Conservation (phyloP, 2,888 invertebrate species). For the Aphelenchoides bicaudatus region DNA sequence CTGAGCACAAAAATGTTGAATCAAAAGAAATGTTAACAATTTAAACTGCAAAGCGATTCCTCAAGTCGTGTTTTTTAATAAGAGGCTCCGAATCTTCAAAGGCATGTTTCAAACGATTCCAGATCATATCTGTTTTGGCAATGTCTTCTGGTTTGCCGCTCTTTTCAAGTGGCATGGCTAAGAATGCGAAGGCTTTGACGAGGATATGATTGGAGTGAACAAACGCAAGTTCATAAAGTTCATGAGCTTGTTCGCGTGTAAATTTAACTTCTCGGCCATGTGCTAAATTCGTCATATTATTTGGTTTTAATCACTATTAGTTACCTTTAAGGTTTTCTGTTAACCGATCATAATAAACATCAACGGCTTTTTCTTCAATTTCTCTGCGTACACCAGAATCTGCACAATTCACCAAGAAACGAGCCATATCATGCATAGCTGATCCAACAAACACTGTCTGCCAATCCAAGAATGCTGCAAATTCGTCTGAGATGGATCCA, state of each 20-base stretch:
- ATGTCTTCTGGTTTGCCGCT: no score
- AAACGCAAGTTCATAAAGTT: not conserved
- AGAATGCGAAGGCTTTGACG: no score
- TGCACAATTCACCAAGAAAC: not conserved
- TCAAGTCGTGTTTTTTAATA: conserved; percentile 2
- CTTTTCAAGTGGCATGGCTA: no score
- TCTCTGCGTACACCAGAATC: not conserved
- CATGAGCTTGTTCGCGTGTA: not conserved
- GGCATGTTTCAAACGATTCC: not conserved
- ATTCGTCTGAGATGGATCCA: not conserved
- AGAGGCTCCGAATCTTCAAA: not conserved
- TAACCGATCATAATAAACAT: not conserved
- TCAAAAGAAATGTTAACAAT: no score
- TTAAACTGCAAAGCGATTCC: conserved; percentile 7
- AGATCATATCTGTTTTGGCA: no score
- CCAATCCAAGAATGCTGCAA: conserved; percentile 11
- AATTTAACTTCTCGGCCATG: no score
- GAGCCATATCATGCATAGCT: not conserved
- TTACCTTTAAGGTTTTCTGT: not conserved
- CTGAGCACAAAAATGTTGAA: no score
- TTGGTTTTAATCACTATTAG: no score
- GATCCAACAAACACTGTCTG: conserved; percentile 3
- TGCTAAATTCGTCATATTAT: no score
- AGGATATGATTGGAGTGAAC: no score
- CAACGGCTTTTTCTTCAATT: not conserved